Evolutionary conservation across 2,113 vertebrate genomes (phyloP), one percentile per base, ranked within the genome.

Genomic region (Brachyhypopomus occidentalis): DNA sequence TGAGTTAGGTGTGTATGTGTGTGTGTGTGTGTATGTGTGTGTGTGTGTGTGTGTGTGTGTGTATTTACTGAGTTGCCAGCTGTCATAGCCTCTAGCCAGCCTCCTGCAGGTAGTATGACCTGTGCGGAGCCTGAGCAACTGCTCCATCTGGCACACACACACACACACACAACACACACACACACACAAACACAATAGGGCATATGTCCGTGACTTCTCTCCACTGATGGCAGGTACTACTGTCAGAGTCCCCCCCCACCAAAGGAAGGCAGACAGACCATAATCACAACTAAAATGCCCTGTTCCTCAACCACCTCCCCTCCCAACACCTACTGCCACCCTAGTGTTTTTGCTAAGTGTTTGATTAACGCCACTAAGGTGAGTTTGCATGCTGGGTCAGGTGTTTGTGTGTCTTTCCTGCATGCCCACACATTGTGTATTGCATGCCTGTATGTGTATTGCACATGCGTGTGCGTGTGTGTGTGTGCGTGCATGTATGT

Each of bases 101-200:
- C 71, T 34, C 67, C 77, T 83, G 82, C 82, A 85, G 87, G 85
- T 84, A 83, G 87, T 79, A 81, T 86, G 83, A 89, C 85, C 87
- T 80, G 74, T 86, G 79, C 58, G 69, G 76, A 84, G 83, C 83
- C 76, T 0, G 0, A 84, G 78, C 16, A 1, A 86, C 76, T 74
- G 59, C 75, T 85, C 81, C 81, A 63, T 87, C 81, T 84, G 79
- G 34, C 59, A 36, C 25, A 30, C n/a, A 34, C 55, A 34, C 58
- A 52, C 69, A 36, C 64, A 77, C 60, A 3, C 75, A 71, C 34
- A 60, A n/a, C 17, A 83, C 19, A 80, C 74, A 64, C 70, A 70
- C 71, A 83, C 23, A 30, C 36, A 55, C 25, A 74, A 22, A 78
- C 34, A 78, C 78, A 80, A 17, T 75, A 1, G 17, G 27, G 45